A percentile compares a stretch with the other conserved stretches of the same genome.
Evolutionary conservation across 2,113 vertebrate species (phyloP).

Genomic region (Copsychus sechellarum): DNA sequence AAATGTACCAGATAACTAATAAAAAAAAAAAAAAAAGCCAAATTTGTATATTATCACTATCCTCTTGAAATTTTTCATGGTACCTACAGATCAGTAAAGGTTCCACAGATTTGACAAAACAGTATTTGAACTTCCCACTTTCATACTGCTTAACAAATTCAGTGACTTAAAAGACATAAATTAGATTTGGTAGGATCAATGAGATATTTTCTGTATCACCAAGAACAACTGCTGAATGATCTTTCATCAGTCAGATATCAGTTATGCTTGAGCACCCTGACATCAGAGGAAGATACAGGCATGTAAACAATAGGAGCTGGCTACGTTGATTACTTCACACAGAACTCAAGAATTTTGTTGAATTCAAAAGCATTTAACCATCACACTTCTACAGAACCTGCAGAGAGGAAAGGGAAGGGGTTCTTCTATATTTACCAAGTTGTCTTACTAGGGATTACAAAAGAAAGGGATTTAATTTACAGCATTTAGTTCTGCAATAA

Average conservation of each 20-base stretch:
- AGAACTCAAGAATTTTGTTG: conserved; percentile 34
- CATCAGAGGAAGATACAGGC: conserved; percentile 20
- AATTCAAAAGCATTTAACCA: conserved; percentile 34
- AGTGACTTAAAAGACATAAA: conserved; percentile 30
- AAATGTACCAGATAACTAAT: conserved; percentile 55
- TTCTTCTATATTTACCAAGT: conserved; percentile 24
- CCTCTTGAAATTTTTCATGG: conserved; percentile 42
- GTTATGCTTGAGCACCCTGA: background rate
- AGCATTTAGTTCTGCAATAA: conserved; percentile 63
- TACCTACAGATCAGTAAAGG: conserved; percentile 45
- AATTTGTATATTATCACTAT: conserved; percentile 20
- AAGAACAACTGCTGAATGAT: background rate
- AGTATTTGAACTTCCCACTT: conserved; percentile 39
- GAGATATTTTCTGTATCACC: background rate
- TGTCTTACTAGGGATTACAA: conserved; percentile 49
- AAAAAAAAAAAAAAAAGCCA: conserved; percentile 15
- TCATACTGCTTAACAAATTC: conserved; percentile 41
- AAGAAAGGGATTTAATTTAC: conserved; percentile 60
- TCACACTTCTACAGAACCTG: conserved; percentile 57
- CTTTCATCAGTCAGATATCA: background rate
- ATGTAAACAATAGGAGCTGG: conserved; percentile 59
- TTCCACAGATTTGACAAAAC: conserved; percentile 33
- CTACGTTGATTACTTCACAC: conserved; percentile 43
- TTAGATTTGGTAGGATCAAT: conserved; percentile 54
- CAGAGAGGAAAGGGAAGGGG: conserved; percentile 27